phyloP scores from a whole-genome alignment of 2,888 invertebrate genomes.

The Peribatodes rhomboidaria region DNA sequence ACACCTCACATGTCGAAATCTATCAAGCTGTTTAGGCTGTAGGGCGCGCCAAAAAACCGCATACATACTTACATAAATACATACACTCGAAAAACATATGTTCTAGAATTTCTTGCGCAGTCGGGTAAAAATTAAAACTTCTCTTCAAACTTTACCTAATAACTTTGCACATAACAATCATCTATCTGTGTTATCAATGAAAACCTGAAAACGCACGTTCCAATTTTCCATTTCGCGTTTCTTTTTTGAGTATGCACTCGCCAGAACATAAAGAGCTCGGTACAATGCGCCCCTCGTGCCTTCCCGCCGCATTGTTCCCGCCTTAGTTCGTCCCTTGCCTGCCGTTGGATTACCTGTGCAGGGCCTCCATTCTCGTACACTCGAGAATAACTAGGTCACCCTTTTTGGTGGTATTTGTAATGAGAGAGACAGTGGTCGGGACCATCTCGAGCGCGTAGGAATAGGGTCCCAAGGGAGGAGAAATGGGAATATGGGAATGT shows the following conservation, averaged over 20 bases:
- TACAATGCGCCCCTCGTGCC: conserved; percentile 34
- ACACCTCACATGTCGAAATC: too few relatives aligned
- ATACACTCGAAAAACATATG: too few relatives aligned
- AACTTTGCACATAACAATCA: neutral
- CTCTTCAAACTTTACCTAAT: neutral
- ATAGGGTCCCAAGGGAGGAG: neutral
- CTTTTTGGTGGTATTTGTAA: neutral
- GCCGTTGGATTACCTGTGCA: conserved; percentile 43
- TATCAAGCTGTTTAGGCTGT: too few relatives aligned
- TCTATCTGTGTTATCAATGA: neutral
- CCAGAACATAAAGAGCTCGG: conserved; percentile 20
- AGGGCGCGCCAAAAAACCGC: too few relatives aligned
- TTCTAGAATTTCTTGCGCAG: too few relatives aligned
- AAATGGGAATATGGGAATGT: conserved; percentile 1
- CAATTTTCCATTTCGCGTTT: conserved; percentile 24
- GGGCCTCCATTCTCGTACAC: neutral
- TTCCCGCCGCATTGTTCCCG: conserved; percentile 43
- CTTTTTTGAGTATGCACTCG: conserved; percentile 20
- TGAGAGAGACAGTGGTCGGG: neutral
- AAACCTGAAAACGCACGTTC: conserved; percentile 21
- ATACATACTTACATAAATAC: too few relatives aligned
- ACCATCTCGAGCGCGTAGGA: neutral
- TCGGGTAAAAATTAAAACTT: too few relatives aligned
- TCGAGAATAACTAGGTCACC: neutral
- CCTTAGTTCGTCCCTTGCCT: conserved; percentile 36